phyloP scores from a whole-genome alignment of 2,888 invertebrate genomes.

The Eupithecia subfuscata region DNA sequence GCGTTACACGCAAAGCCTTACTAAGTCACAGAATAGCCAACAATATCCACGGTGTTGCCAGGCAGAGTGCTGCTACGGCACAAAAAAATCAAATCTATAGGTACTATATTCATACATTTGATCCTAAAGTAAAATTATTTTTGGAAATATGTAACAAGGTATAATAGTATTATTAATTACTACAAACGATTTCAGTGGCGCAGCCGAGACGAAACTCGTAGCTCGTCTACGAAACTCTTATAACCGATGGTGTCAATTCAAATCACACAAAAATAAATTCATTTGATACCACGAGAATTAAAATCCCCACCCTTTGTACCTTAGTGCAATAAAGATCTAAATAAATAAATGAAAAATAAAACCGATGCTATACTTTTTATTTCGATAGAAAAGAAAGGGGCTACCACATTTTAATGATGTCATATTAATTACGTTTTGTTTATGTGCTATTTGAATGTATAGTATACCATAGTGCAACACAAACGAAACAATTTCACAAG shows the following conservation, averaged over 20 bases:
- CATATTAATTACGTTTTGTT: too few relatives aligned
- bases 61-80: background rate
- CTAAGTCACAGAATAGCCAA: background rate
- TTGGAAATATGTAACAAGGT: background rate
- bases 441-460: too few relatives aligned
- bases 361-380: too few relatives aligned
- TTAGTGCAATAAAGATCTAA: too few relatives aligned
- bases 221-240: background rate
- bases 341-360: too few relatives aligned
- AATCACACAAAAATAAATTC: too few relatives aligned
- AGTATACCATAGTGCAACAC: too few relatives aligned
- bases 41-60: background rate
- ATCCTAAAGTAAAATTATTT: background rate
- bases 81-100: background rate
- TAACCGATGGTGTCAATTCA: too few relatives aligned
- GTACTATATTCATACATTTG: background rate
- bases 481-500: too few relatives aligned
- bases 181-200: background rate
- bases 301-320: too few relatives aligned
- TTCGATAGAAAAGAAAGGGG: background rate
- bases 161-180: background rate
- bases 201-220: background rate
- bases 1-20: constrained; percentile 2
- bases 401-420: too few relatives aligned
- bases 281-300: background rate